Base-by-base conservation (phyloP, 2,888 invertebrate genomes). In the Tenthredo livida region DNA sequence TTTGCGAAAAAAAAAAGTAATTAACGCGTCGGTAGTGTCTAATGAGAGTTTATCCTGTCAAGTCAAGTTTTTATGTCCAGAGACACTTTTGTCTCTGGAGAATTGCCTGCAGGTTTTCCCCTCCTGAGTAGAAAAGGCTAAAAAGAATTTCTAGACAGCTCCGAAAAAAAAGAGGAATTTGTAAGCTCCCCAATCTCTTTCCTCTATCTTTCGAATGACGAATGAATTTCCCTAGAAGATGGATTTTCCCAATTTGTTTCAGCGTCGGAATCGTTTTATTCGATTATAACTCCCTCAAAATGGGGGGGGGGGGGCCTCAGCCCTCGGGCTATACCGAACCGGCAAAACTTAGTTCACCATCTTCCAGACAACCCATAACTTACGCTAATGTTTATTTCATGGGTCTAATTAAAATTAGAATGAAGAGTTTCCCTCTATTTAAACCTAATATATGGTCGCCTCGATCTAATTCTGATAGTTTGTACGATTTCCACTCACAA, bases 241-340 rank as follows among this genome's bases (percentile, higher is more conserved):
- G 72, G 43, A 73, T 73, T 73, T 73, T 43, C 21, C 40, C 72
- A 73, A 73, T 73, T 73, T 43, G 72, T 40, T 73, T 43, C 40
- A 43, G 43, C 40, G 40, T 73, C 72, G 21, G 72, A 73, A 43
- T 73, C 72, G 72, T 73, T 73, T 43, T 43, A 73, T 40, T 43
- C 40, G 43, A 43, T 73, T 73, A 73, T 73, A 73, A 73, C 72
- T 73, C 72, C 72, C 40, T 40, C 72, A 73, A 37, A 73, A 73
- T 12, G 72, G 21, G 10, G 10, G 72, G 43, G 72, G 21, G 10
- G 25, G 43, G 72, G 72, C 21, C 43, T 73, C 43, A 43, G n/a
- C 72, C 72, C 72, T 73, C 21, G 12, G 72, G 72, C 72, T 73
- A 73, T 73, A 73, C 40, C 72, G 25, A 73, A 73, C 72, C 43